These are phyloP conservation scores for Festucalex cinctus DNA, from an alignment of 2,113 vertebrate species.

Conservation along the genomic window DNA sequence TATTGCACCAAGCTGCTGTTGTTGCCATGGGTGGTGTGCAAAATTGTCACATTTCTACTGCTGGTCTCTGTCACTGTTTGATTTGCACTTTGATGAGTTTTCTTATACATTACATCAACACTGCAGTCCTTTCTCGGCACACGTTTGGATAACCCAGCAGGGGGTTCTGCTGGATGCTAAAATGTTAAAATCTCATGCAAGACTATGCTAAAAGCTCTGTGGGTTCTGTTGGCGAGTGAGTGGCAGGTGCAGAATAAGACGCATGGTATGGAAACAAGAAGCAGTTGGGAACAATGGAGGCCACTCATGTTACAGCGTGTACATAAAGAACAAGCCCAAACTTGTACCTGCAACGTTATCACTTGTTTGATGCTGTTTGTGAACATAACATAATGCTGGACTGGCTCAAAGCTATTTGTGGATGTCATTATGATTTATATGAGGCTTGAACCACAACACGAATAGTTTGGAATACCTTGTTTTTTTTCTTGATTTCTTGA, in stretches of 20 bases:
- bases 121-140: not conserved
- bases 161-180: not conserved
- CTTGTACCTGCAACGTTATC: constrained; percentile 51
- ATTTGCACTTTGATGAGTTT: not conserved
- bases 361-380: constrained; percentile 27
- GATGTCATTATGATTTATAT: constrained; percentile 18
- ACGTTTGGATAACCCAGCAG: not conserved
- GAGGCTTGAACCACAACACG: constrained; percentile 11
- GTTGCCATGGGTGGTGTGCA: constrained; percentile 64
- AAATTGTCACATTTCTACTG: not conserved
- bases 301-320: constrained; percentile 51
- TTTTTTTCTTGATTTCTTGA: not conserved
- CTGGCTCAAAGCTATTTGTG: constrained; percentile 11
- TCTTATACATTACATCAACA: not conserved
- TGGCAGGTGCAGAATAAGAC: constrained; percentile 22
- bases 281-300: constrained; percentile 37
- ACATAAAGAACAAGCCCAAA: constrained; percentile 51
- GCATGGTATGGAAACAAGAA: constrained; percentile 27
- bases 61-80: not conserved
- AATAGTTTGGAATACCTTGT: not conserved
- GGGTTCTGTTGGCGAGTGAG: constrained; percentile 15
- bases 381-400: constrained; percentile 26
- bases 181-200: not conserved
- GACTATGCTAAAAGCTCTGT: not conserved
- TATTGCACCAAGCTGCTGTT: constrained; percentile 59